Conservation (phyloP, 2,113 vertebrate genomes). For the Toxostoma redivivum region DNA sequence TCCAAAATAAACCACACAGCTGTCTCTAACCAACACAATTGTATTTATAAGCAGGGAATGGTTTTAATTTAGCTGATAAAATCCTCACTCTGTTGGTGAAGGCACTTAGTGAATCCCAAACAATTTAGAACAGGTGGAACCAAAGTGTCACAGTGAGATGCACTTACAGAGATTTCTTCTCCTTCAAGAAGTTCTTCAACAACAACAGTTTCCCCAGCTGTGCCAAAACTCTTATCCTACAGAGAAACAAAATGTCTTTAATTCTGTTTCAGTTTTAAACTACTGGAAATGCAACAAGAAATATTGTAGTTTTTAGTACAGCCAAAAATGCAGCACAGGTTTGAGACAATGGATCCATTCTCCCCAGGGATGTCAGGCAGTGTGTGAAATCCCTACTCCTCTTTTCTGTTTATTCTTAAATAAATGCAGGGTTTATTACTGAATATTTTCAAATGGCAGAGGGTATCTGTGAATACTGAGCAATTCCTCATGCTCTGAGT, state of each 20-base stretch:
- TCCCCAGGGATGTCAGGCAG: not conserved
- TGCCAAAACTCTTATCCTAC: slow-evolving; percentile 87
- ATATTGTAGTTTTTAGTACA: not conserved
- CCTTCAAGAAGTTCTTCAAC: slow-evolving; percentile 94
- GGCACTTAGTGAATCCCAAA: not conserved
- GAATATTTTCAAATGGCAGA: not conserved
- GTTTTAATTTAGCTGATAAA: not conserved
- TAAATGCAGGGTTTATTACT: not conserved
- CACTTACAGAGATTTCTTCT: slow-evolving; percentile 94
- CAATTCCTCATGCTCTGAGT: not conserved
- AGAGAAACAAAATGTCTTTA: not conserved
- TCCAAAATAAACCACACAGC: not conserved
- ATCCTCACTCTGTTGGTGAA: not conserved
- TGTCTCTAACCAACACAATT: not conserved
- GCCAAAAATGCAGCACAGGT: not conserved
- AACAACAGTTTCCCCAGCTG: slow-evolving; percentile 91
- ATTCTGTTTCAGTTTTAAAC: not conserved
- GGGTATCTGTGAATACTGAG: not conserved
- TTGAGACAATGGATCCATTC: not conserved
- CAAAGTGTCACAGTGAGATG: not conserved
- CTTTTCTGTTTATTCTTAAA: not conserved
- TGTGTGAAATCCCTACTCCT: not conserved
- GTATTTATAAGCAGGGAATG: not conserved
- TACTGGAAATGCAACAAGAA: not conserved
- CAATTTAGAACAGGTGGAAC: not conserved